phyloP scores from a whole-genome alignment of 2,888 invertebrate genomes.

The Cerastis leucographa region DNA sequence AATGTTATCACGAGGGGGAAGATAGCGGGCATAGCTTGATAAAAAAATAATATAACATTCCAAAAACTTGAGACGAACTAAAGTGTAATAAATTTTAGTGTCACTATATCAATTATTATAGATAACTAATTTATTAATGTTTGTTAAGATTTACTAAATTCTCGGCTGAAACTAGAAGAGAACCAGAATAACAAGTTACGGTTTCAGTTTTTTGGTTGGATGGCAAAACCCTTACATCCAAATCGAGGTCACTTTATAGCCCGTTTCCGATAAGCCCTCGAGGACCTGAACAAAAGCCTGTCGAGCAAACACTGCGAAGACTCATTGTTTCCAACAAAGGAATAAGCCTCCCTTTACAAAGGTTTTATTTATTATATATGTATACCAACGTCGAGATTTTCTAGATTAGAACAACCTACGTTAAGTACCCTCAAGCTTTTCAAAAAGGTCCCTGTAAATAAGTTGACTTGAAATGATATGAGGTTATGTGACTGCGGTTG shows the following conservation, averaged over 20 bases:
- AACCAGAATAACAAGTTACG: not conserved
- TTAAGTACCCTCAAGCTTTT: conserved; percentile 12
- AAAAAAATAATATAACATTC: too few relatives aligned
- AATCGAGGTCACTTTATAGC: conserved; percentile 30
- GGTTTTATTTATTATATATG: conserved; percentile 9
- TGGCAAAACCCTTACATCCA: not conserved
- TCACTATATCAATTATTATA: too few relatives aligned
- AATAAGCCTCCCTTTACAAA: conserved; percentile 32
- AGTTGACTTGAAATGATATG: conserved; percentile 6
- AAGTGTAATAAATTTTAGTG: too few relatives aligned
- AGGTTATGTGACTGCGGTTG: not conserved
- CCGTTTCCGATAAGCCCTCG: conserved; percentile 44
- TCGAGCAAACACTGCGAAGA: conserved; percentile 30
- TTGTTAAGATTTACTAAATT: too few relatives aligned
- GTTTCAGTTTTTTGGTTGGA: not conserved
- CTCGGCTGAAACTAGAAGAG: not conserved
- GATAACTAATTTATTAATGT: too few relatives aligned
- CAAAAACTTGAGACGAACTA: too few relatives aligned
- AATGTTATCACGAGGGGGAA: too few relatives aligned
- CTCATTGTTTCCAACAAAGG: conserved; percentile 54
- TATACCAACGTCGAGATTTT: not conserved
- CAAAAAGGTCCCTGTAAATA: not conserved
- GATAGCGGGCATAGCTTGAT: too few relatives aligned
- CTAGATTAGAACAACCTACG: conserved; percentile 18
- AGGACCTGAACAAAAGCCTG: conserved; percentile 34